Base-by-base conservation (phyloP, 2,113 vertebrate species). In the Brachionichthys hirsutus region DNA sequence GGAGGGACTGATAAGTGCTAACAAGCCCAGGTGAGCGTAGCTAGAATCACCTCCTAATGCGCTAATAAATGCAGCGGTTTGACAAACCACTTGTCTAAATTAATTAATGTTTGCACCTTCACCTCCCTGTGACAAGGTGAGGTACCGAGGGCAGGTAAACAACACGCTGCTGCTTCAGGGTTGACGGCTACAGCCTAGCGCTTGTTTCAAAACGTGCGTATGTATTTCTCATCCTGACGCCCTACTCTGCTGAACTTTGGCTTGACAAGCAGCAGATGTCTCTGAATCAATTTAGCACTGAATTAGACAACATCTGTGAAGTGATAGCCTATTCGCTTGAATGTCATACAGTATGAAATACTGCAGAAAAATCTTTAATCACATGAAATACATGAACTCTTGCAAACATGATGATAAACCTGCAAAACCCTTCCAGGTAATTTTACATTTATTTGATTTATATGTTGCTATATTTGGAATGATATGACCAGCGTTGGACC, bases 21-120 rank as follows among this genome's bases (percentile, higher is more conserved):
- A 90, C 81, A 82, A 94, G 75, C 89, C 86, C 82, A 92, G 81
- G 90, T 90, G 92, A 89, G 83, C 48, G 51, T 44, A 54, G 70
- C 68, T 87, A 44, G 70, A 84, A 81, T 93, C 94, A 93, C 91
- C 89, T 94, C 80, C 64, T 74, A 73, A 89, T 67, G 78, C 87
- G 93, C 84, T 95, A 96, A 96, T 93, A 84, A 91, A 95, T 98
- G 92, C 93, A 90, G 93, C 70, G 93, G 90, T 89, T 95, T 90
- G 84, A 93, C 93, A 87, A 84, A 92, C 88, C 75, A 85, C 89
- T n/a, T 91, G 81, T 84, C 88, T 80, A 85, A 89, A 94, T 85
- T 86, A 89, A 94, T 85, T 95, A 96, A 96, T 95, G 90, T 93
- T 94, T 94, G 91, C 93, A 73, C 84, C 84, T 85, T 92, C 91